These are phyloP conservation scores for Microcebus lehilahytsara DNA, from an alignment of 2,113 vertebrate genomes.

Conservation along the genomic window DNA sequence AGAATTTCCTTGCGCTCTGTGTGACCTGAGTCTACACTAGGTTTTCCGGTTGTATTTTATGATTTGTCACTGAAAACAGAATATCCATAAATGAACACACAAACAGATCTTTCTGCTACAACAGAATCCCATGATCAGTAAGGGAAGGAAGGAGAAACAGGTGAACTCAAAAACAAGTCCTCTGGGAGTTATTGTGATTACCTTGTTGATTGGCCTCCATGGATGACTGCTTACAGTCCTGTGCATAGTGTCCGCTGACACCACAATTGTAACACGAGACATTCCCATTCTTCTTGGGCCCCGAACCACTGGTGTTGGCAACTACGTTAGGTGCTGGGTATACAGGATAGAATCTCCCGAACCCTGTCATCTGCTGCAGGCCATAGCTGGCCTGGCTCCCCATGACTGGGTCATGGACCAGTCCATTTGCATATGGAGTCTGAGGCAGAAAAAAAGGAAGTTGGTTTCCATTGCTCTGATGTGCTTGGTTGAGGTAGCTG, in stretches of 20 bases:
- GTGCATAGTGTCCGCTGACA: conserved; percentile 93
- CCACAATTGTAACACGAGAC: conserved; percentile 97
- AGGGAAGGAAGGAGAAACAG: conserved; percentile 72
- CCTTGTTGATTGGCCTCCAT: conserved; percentile 94
- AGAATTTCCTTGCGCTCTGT: conserved; percentile 59
- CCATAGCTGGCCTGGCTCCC: conserved; percentile 92
- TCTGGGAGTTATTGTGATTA: conserved; percentile 88
- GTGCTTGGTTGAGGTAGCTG: conserved; percentile 96
- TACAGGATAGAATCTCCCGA: conserved; percentile 88
- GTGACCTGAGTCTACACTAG: conserved; percentile 69
- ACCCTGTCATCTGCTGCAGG: conserved; percentile 93
- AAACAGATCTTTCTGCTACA: conserved; percentile 74
- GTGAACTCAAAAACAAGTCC: conserved; percentile 86
- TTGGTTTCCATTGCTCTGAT: conserved; percentile 92
- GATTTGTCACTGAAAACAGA: conserved; percentile 76
- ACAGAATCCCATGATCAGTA: conserved; percentile 72
- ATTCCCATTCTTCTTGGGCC: conserved; percentile 95
- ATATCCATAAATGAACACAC: conserved; percentile 70
- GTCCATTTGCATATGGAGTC: conserved; percentile 88
- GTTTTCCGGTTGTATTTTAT: conserved; percentile 56
- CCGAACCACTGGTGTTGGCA: conserved; percentile 86
- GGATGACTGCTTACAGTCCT: conserved; percentile 96
- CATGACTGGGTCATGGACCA: conserved; percentile 93
- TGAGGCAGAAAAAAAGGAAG: conserved; percentile 91
- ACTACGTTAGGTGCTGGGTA: conserved; percentile 89